Evolutionary conservation across 2,888 invertebrate genomes (phyloP), one percentile per base, ranked within the genome.

Genomic region (Osedax fenrisi): DNA sequence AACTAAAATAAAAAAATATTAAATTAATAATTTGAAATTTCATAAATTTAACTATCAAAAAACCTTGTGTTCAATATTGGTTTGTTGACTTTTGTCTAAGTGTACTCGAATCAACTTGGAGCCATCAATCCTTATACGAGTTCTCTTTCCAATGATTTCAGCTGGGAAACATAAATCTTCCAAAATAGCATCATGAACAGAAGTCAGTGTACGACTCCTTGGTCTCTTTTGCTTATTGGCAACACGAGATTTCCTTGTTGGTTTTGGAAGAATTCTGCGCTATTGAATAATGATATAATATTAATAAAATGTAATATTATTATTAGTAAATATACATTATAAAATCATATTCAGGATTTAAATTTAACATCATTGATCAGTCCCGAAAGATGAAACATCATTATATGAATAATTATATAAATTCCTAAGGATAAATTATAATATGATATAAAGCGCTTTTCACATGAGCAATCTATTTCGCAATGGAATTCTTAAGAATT

Each of bases 21-120:
- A 59, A 3, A 21, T n/a, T 17, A 23, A 22, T 59, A 64, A 24
- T 24, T 13, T 41, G 17, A 41, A 41, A 5, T 5, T 41, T 41
- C 10, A 26, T 21, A 22, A 76, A n/a, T n/a, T n/a, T n/a, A n/a
- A n/a, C 27, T 23, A 24, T 27, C n/a, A 23, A 78, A 78, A 83
- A 86, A 95, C 94, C 90, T 98, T 98, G 86, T 97, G 97, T 88
- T 97, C 98, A 86, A 98, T 94, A 81, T 94, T 96, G 77, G 96
- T 97, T 87, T 96, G 96, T 86, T 97, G 95, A 86, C 90, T 92
- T 87, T 96, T 97, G 83, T 98, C 88, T 59, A 85, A 80, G 86
- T 96, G 96, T 80, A 97, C 94, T 87, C 98, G 98, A 84, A 93
- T 92, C 78, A 98, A 88, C 83, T 95, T 91, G 68, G 93, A 91